Percentiles rank a stretch among this genome's conserved stretches.
Evolutionary conservation across 2,888 invertebrate genomes (phyloP).

Genomic region (Gibbula magus): DNA sequence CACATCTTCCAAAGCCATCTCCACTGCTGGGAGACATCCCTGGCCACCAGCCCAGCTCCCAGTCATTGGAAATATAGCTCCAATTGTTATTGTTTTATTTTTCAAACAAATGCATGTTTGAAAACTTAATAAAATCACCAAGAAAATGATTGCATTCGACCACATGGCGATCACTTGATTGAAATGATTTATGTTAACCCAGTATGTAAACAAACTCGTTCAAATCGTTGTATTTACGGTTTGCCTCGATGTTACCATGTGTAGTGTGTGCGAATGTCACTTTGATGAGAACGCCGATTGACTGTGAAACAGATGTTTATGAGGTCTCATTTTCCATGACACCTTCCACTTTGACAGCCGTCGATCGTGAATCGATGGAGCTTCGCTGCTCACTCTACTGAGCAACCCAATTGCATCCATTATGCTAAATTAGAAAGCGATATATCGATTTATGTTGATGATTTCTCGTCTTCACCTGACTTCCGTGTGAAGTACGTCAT

Average conservation of each 20-base stretch:
- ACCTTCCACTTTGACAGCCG: neutral
- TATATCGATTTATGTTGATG: neutral
- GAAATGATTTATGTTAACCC: no score
- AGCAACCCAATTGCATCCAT: neutral
- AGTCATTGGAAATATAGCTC: constrained; percentile 97
- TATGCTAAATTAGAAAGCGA: neutral
- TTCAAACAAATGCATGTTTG: constrained; percentile 37
- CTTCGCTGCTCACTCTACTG: neutral
- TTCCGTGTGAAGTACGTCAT: neutral
- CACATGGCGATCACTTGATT: no score
- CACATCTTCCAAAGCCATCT: constrained; percentile 96
- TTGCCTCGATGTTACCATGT: no score
- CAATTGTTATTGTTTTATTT: constrained; percentile 75
- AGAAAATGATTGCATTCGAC: neutral
- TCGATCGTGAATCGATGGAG: neutral
- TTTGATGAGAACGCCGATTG: no score
- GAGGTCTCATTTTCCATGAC: no score
- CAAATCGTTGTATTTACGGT: no score
- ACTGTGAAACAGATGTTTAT: no score
- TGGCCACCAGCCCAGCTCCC: constrained; percentile 99
- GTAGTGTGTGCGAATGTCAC: no score
- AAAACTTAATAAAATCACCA: neutral
- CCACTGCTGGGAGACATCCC: constrained; percentile 98
- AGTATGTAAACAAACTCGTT: no score
- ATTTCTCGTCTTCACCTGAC: neutral